Conservation (phyloP, 1,140 invertebrate genomes). For the Microplitis demolitor region DNA sequence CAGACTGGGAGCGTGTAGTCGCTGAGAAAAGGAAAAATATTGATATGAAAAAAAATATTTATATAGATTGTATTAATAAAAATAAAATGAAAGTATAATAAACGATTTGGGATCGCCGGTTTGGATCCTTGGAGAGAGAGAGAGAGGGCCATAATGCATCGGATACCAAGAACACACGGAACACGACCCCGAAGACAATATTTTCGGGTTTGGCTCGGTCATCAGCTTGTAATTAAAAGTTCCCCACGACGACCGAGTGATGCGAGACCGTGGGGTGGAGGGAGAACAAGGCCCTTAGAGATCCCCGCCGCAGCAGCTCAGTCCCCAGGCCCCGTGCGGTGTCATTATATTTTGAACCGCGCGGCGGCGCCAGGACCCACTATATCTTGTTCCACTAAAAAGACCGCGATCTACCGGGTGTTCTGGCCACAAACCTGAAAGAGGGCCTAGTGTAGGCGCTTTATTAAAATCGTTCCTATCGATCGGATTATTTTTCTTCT, state of each 20-base stretch:
- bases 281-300: neutral
- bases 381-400: conserved; percentile 55
- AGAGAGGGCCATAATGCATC: conserved; percentile 18
- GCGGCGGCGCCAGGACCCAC: conserved; percentile 57
- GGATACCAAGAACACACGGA: conserved; percentile 21
- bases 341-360: conserved; percentile 57
- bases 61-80: conserved; percentile 8
- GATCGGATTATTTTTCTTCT: too few species aligned
- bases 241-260: conserved; percentile 43
- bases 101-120: conserved; percentile 20
- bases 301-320: neutral
- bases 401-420: conserved; percentile 50
- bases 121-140: conserved; percentile 20
- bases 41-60: neutral
- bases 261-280: neutral
- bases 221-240: conserved; percentile 62
- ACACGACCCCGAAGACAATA: conserved; percentile 50
- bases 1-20: conserved; percentile 4
- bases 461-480: too few species aligned
- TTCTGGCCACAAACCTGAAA: conserved; percentile 9
- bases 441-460: too few species aligned
- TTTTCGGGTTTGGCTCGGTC: conserved; percentile 59
- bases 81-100: conserved; percentile 17
- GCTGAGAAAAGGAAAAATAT: neutral
- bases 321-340: conserved; percentile 35